Percentiles rank a stretch among this genome's conserved stretches.
Conservation (phyloP, 2,113 vertebrate species). For the Pteropus alecto region DNA sequence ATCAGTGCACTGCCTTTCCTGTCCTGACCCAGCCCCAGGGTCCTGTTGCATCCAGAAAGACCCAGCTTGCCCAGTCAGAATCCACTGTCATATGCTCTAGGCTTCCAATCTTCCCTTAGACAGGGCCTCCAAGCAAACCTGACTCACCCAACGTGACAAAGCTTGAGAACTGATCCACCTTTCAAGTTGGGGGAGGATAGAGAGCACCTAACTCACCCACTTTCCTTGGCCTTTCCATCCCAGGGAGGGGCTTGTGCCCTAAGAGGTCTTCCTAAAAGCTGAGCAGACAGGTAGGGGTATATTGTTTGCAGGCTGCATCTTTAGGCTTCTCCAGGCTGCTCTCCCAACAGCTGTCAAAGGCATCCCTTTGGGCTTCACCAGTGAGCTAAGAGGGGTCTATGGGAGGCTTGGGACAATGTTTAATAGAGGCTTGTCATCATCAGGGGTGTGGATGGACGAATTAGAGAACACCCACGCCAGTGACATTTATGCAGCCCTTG, state of each 20-base stretch:
- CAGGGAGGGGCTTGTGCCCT: neutral
- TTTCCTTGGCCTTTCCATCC: neutral
- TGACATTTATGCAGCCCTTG: neutral
- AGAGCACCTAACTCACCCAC: neutral
- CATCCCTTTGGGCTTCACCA: accelerated
- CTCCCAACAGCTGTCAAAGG: neutral
- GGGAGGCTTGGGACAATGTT: neutral
- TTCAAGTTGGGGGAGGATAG: neutral
- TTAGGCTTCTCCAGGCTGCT: neutral
- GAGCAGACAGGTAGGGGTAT: neutral
- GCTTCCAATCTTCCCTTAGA: neutral
- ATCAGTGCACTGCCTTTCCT: neutral
- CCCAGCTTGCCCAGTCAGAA: neutral
- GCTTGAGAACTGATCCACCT: neutral
- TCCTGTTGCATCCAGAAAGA: neutral
- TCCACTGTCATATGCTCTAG: accelerated
- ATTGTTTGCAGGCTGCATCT: accelerated
- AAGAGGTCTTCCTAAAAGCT: neutral
- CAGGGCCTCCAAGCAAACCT: neutral
- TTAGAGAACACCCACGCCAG: neutral
- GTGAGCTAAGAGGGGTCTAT: neutral
- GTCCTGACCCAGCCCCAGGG: neutral
- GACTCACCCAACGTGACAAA: neutral
- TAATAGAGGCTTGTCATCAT: neutral
- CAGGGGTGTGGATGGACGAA: too few species aligned